Percentiles rank a stretch among this genome's conserved stretches.
These are phyloP conservation scores for Flexamia atlantica DNA, from an alignment of 2,888 invertebrate species.

Conservation along the genomic window DNA sequence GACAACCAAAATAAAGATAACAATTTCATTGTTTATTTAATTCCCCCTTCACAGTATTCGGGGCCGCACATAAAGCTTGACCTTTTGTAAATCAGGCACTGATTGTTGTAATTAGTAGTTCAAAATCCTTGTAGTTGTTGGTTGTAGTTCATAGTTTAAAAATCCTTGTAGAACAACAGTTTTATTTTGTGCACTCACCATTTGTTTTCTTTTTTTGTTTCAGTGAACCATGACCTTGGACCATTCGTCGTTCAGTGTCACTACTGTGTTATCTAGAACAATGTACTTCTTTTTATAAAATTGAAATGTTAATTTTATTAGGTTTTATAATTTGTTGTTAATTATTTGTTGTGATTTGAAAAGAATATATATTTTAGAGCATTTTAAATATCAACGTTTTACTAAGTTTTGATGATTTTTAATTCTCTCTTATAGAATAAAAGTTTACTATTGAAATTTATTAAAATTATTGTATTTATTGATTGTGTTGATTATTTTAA, in stretches of 20 bases:
- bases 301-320: conserved; percentile 53
- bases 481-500: conserved; percentile 1
- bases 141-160: too few relatives aligned
- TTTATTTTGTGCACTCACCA: conserved; percentile 11
- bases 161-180: too few relatives aligned
- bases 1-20: too few relatives aligned
- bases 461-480: conserved; percentile 52
- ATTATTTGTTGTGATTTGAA: conserved; percentile 56
- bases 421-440: conserved; percentile 41
- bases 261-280: conserved; percentile 52
- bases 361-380: conserved; percentile 55
- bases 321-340: conserved; percentile 59
- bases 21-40: too few relatives aligned
- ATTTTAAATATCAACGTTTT: conserved; percentile 43
- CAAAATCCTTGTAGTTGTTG: too few relatives aligned
- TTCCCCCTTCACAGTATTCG: too few relatives aligned
- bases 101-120: too few relatives aligned
- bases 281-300: conserved; percentile 49
- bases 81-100: too few relatives aligned
- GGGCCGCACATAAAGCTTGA: too few relatives aligned
- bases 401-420: conserved; percentile 47
- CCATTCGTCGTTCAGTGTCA: conserved; percentile 19
- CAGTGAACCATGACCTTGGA: conserved; percentile 11
- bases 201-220: conserved; percentile 39
- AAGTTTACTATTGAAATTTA: conserved; percentile 58